Conservation (phyloP, 2,113 vertebrate genomes). For the Carollia perspicillata region DNA sequence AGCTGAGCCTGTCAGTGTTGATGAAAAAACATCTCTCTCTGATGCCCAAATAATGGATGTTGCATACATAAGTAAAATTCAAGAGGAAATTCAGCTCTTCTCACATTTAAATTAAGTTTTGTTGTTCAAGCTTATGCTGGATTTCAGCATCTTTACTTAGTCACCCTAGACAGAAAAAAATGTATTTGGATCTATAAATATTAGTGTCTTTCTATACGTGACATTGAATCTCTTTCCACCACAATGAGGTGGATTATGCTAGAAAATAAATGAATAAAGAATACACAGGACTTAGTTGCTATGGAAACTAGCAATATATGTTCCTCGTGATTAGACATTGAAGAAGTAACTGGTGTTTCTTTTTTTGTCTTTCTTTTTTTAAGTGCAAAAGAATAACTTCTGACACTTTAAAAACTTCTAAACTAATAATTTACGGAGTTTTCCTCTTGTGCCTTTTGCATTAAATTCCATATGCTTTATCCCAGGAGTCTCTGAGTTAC, state of each 20-base stretch:
- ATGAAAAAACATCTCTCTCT: constrained; percentile 46
- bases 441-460: not conserved
- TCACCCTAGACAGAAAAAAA: constrained; percentile 57
- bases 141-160: constrained; percentile 62
- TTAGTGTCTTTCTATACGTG: constrained; percentile 68
- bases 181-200: constrained; percentile 70
- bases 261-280: constrained; percentile 74
- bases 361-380: constrained; percentile 5
- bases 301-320: constrained; percentile 73
- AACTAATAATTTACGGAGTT: not conserved
- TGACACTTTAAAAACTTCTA: not conserved
- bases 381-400: constrained; percentile 30
- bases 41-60: constrained; percentile 71
- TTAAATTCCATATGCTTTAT: constrained; percentile 1
- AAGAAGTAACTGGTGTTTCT: constrained; percentile 60
- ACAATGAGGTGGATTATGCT: constrained; percentile 64
- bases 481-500: not conserved
- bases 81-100: constrained; percentile 54
- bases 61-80: constrained; percentile 60
- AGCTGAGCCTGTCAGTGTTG: constrained; percentile 69
- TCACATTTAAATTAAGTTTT: constrained; percentile 76
- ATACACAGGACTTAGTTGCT: constrained; percentile 67
- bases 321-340: constrained; percentile 69
- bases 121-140: constrained; percentile 52
- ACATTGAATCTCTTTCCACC: constrained; percentile 65